Conservation (phyloP, 2,888 invertebrate species). For the Allophyes oxyacanthae region DNA sequence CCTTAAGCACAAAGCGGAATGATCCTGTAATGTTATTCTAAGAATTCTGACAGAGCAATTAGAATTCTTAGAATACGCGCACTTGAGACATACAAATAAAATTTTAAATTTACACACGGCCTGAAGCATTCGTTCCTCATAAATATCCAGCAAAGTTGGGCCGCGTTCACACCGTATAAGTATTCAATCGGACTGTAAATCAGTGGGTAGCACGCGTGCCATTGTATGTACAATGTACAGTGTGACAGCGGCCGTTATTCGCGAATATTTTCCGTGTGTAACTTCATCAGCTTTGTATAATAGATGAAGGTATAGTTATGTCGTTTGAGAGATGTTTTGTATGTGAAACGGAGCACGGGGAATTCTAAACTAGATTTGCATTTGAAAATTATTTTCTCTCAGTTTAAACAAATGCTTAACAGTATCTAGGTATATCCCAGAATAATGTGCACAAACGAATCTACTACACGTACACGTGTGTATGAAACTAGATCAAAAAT, state of each 20-base stretch:
- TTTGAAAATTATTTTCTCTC: too few species aligned
- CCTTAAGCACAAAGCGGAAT: conserved; percentile 3
- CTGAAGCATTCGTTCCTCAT: conserved; percentile 46
- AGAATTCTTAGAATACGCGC: conserved; percentile 23
- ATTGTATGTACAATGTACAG: conserved; percentile 64
- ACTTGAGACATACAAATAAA: background rate
- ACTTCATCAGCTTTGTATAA: conserved; percentile 39
- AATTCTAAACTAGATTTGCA: conserved; percentile 10
- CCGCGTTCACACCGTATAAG: conserved; percentile 67
- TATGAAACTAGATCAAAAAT: too few species aligned
- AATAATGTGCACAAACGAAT: too few species aligned
- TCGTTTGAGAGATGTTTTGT: conserved; percentile 12
- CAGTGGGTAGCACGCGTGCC: conserved; percentile 64
- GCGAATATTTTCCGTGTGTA: conserved; percentile 51
- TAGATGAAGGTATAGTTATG: conserved; percentile 8
- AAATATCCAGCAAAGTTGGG: conserved; percentile 49
- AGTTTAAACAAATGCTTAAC: too few species aligned
- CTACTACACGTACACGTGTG: too few species aligned
- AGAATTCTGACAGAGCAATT: conserved; percentile 38
- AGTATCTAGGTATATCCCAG: too few species aligned
- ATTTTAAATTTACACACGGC: conserved; percentile 34
- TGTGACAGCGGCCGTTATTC: conserved; percentile 64
- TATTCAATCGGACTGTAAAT: conserved; percentile 75
- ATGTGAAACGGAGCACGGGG: conserved; percentile 15
- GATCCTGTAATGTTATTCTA: background rate